A percentile compares a stretch with the other conserved stretches of the same genome.
phyloP scores from a whole-genome alignment of 2,113 vertebrate species.

The Leptobrachium leishanense region DNA sequence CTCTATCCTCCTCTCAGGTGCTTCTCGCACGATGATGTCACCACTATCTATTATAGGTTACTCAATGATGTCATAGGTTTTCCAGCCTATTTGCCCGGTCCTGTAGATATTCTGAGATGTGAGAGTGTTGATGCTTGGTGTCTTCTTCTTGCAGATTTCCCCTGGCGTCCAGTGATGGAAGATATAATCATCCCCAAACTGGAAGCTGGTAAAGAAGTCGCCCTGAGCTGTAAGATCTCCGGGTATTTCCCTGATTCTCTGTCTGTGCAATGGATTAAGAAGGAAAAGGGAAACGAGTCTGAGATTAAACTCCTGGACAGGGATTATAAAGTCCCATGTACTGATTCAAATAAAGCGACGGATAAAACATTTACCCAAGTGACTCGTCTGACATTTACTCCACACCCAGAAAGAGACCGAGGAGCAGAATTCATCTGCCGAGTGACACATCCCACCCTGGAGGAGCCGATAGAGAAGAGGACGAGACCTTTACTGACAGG shows the following conservation, averaged over 20 bases:
- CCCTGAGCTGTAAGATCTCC: background rate
- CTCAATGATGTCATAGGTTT: too few relatives aligned
- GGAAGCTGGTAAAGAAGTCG: background rate
- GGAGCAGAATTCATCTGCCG: conserved; percentile 26
- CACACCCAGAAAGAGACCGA: background rate
- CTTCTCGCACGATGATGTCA: too few relatives aligned
- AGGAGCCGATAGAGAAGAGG: background rate
- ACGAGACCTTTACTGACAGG: background rate
- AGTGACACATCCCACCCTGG: conserved; percentile 10
- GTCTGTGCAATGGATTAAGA: conserved; percentile 10
- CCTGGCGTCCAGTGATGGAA: background rate
- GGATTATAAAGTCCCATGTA: background rate
- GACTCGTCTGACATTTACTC: background rate
- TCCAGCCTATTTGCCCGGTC: too few relatives aligned
- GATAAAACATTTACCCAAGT: background rate
- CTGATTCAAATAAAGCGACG: too few relatives aligned
- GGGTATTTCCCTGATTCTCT: conserved; percentile 3
- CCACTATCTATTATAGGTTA: too few relatives aligned
- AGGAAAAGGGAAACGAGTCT: background rate
- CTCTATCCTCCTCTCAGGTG: too few relatives aligned
- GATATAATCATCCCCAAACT: background rate
- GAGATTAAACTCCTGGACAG: too few relatives aligned
- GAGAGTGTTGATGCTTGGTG: background rate
- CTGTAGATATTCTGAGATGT: too few relatives aligned
- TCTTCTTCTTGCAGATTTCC: background rate